These are phyloP conservation scores for Drosophila sucinea DNA, from an alignment of 1,140 invertebrate species.

Conservation along the genomic window DNA sequence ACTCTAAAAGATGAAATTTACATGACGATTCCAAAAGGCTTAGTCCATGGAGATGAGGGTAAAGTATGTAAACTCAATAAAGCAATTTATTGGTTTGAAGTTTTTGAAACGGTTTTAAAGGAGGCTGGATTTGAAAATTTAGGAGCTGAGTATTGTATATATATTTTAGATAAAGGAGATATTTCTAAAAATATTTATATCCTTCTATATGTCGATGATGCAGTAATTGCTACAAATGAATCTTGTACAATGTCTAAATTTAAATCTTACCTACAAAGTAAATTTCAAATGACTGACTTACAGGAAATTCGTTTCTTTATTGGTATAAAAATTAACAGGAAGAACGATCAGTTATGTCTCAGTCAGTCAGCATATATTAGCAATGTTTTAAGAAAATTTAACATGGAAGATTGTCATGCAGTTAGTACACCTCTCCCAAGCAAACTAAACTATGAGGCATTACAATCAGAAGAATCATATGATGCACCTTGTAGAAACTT, in stretches of 20 bases:
- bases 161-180: slow-evolving; percentile 53
- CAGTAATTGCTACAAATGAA: slow-evolving; percentile 25
- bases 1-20: slow-evolving; percentile 80
- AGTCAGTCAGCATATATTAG: slow-evolving; percentile 23
- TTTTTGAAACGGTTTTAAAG: slow-evolving; percentile 57
- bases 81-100: slow-evolving; percentile 78
- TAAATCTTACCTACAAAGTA: slow-evolving; percentile 28
- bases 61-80: slow-evolving; percentile 76
- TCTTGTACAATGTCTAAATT: slow-evolving; percentile 23
- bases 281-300: slow-evolving; percentile 21
- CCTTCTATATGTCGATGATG: slow-evolving; percentile 55
- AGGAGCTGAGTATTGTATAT: slow-evolving; percentile 59
- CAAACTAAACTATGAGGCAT: not conserved
- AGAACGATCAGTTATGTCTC: not conserved
- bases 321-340: too few species aligned
- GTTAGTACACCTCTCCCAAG: not conserved
- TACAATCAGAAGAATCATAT: slow-evolving; percentile 3
- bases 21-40: slow-evolving; percentile 76
- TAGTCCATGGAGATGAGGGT: slow-evolving; percentile 31
- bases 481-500: slow-evolving; percentile 2
- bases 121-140: slow-evolving; percentile 64
- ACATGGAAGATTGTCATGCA: not conserved
- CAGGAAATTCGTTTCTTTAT: slow-evolving; percentile 22
- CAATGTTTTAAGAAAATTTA: slow-evolving; percentile 32
- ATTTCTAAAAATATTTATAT: slow-evolving; percentile 53